These are phyloP conservation scores for Oscheius onirici DNA, from an alignment of 2,888 invertebrate species.

Conservation along the genomic window DNA sequence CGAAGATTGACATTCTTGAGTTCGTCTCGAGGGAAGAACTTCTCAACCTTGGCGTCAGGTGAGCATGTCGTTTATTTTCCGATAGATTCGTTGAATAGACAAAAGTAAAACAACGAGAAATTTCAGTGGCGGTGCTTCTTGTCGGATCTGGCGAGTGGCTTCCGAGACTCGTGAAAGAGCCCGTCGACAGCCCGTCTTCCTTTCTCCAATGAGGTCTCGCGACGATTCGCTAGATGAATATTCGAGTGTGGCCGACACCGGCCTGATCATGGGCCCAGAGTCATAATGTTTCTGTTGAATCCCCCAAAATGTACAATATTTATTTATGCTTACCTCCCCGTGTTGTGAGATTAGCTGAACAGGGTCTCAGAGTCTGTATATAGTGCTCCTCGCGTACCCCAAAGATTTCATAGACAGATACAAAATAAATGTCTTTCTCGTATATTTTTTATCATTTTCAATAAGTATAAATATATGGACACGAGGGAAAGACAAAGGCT, in stretches of 20 bases:
- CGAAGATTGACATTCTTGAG: slow-evolving; percentile 82
- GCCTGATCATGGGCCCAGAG: background rate
- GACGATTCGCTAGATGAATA: slow-evolving; percentile 60
- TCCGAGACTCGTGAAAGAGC: slow-evolving; percentile 45
- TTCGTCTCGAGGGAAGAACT: slow-evolving; percentile 86
- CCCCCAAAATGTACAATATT: background rate
- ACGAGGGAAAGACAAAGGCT: no score
- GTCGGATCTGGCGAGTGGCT: slow-evolving; percentile 69
- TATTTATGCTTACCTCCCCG: slow-evolving; percentile 15
- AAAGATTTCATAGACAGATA: slow-evolving; percentile 16
- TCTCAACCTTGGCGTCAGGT: slow-evolving; percentile 83
- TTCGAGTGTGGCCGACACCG: slow-evolving; percentile 54
- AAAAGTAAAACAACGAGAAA: no score
- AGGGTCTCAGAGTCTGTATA: slow-evolving; percentile 26
- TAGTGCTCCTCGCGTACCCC: slow-evolving; percentile 19
- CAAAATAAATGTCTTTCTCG: slow-evolving; percentile 24
- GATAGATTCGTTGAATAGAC: background rate
- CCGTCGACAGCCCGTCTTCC: slow-evolving; percentile 42
- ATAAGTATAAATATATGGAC: no score
- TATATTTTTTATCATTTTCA: background rate
- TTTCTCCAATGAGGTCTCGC: slow-evolving; percentile 53
- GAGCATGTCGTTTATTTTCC: background rate
- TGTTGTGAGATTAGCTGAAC: slow-evolving; percentile 19
- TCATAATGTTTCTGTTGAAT: slow-evolving; percentile 15
- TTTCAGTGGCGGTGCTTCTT: slow-evolving; percentile 68